Conservation (phyloP, 2,113 vertebrate species). For the Calypte anna region DNA sequence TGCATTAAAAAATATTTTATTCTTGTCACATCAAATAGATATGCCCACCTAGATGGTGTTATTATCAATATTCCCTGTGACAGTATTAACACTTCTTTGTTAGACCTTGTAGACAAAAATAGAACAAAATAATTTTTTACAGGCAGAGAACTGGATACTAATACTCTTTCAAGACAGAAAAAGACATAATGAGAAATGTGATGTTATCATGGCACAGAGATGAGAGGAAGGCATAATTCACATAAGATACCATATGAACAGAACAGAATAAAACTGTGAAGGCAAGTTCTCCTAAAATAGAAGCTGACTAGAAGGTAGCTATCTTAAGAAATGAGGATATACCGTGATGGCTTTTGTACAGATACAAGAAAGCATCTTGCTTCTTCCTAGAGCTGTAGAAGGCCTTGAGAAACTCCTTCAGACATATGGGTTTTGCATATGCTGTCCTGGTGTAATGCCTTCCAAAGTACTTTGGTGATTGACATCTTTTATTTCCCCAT, state of each 20-base stretch:
- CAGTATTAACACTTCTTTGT: not conserved
- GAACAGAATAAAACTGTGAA: not conserved
- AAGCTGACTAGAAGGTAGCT: not conserved
- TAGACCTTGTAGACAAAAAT: not conserved
- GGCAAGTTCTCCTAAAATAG: not conserved
- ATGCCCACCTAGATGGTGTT: not conserved
- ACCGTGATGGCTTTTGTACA: not conserved
- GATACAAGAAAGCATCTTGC: not conserved
- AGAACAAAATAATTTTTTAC: not conserved
- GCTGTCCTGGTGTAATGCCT: not conserved
- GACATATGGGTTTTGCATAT: not conserved
- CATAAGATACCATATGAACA: not conserved
- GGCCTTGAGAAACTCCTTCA: not conserved
- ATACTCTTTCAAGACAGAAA: not conserved
- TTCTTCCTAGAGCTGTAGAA: not conserved
- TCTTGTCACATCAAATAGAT: not conserved
- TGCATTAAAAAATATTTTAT: not conserved
- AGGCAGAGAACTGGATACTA: not conserved
- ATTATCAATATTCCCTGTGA: not conserved
- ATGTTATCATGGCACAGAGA: not conserved
- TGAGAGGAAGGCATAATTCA: not conserved
- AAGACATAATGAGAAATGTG: not conserved
- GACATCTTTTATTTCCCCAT: not conserved
- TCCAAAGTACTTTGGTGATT: not conserved
- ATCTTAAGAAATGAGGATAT: not conserved